Base-by-base conservation (phyloP, 2,113 vertebrate species). In the Dasyurus viverrinus region DNA sequence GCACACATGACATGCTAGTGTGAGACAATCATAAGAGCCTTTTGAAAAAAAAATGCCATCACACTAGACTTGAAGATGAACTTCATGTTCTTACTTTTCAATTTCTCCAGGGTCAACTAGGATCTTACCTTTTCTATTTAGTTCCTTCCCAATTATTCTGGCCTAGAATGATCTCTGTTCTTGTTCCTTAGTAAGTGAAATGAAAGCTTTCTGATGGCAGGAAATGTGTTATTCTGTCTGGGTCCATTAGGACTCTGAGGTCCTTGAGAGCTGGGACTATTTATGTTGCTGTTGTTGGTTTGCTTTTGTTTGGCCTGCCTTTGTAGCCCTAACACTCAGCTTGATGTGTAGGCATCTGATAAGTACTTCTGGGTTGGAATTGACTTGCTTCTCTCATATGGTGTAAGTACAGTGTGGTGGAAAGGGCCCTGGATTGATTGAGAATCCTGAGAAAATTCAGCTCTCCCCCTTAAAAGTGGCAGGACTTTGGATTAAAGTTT, bases 1-100 rank as follows among this genome's bases (percentile, higher is more conserved):
- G 97, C 93, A 95, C 94, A 57, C 91, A 90, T 93, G 53, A 53
- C 94, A 55, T 90, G 52, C 95, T 95, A 95, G 94, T 76, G 97
- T 96, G 96, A 94, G 89, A 94, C 97, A 52, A 52, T 96, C 97
- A 96, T 94, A 53, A 10, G 97, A 91, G 93, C 48, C 94, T 0
- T 53, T 91, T 98, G 60, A 7, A 97, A 26, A 96, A 50, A 46
- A 11, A 94, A 60, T 91, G 60, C 76, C 92, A 95, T 92, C 89
- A 90, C 42, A 89, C 92, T 53, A 55, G 53, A 92, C 54, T 90
- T 91, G 22, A 47, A 91, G 91, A 52, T 90, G 36, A 16, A 92
- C 12, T 26, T 0, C n/a, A 2, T 89, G 92, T 95, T 50, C 53
- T 90, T 30, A 25, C 10, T 54, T 14, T 26, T 50, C 89, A 0